Conservation (phyloP, 2,888 invertebrate species). For the Cremastinae sp. region DNA sequence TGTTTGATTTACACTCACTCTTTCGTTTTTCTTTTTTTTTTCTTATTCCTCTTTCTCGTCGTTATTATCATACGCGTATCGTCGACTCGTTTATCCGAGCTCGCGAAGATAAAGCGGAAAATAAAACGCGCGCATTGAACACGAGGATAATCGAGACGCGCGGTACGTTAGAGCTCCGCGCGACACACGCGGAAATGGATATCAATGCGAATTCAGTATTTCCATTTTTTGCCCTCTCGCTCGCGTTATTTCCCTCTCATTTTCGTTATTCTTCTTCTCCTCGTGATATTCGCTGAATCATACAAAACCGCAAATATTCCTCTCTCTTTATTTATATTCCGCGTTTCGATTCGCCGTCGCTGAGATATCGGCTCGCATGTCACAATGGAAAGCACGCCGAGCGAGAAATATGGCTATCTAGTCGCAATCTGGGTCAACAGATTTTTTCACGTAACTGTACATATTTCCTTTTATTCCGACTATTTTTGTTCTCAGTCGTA, state of each 20-base stretch:
- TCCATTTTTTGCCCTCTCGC: not conserved
- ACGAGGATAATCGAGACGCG: not conserved
- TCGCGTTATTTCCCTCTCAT: slow-evolving; percentile 32
- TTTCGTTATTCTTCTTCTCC: slow-evolving; percentile 24
- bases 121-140: too few relatives aligned
- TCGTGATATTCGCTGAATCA: slow-evolving; percentile 69
- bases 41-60: slow-evolving; percentile 4
- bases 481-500: slow-evolving; percentile 15
- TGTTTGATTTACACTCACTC: slow-evolving; percentile 16
- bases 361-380: slow-evolving; percentile 31
- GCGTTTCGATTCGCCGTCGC: not conserved
- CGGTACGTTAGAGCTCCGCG: not conserved
- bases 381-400: slow-evolving; percentile 54
- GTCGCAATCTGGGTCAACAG: slow-evolving; percentile 75
- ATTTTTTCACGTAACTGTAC: too few relatives aligned
- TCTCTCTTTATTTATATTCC: not conserved
- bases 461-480: slow-evolving; percentile 20
- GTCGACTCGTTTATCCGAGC: slow-evolving; percentile 6
- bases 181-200: slow-evolving; percentile 39
- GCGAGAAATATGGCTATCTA: slow-evolving; percentile 46
- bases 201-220: slow-evolving; percentile 28
- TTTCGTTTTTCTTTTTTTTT: not conserved
- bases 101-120: not conserved
- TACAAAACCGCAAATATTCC: slow-evolving; percentile 72
- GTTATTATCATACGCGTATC: slow-evolving; percentile 3